Evolutionary conservation across 2,888 invertebrate genomes (phyloP), one percentile per base, ranked within the genome.

Genomic region (Noctua janthe): DNA sequence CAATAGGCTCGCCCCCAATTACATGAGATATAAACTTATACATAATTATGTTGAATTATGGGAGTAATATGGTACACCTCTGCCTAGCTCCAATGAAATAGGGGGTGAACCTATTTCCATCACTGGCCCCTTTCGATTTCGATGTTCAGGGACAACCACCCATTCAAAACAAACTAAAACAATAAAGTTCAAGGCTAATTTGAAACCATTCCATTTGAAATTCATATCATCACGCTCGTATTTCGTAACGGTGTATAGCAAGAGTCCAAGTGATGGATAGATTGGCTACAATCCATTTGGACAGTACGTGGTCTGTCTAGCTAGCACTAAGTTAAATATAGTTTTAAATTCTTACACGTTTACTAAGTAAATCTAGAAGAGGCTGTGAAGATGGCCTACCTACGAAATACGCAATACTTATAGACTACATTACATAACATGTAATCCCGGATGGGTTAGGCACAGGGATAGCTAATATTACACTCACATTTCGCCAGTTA

Each of bases 191-290:
- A 47, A 56, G 20, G 23, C 7, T n/a, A 62, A 62, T 20, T 39
- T 39, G 7, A 59, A 47, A 59, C 10, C 35, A 54, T 17, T 29
- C 1, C 56, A 69, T 39, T 59, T 73, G 0, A 43, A 20, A 80
- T 80, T 80, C 81, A 15, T n/a, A 6, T 8, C 67, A 35, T 20
- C 20, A n/a, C 13, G 20, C 35, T 73, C 51, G 72, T 73, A 69
- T 39, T 59, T 73, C 23, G 81, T 81, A 81, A 81, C 72, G 69
- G 67, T 7, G 59, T 20, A 20, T n/a, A 59, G 54, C 71, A 49
- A 39, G 56, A 51, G 11, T 64, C 1, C 15, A 13, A 62, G 51
- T 80, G 81, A 80, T 62, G 17, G 47, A 80, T 73, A 35, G 2
- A 11, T 80, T 80, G 81, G 80, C 72, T 23, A 6, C 35, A 17